Evolutionary conservation across 2,797 vertebrate species (phyloP), one percentile per base, ranked within the genome.

Genomic region (Acipenser ruthenus): DNA sequence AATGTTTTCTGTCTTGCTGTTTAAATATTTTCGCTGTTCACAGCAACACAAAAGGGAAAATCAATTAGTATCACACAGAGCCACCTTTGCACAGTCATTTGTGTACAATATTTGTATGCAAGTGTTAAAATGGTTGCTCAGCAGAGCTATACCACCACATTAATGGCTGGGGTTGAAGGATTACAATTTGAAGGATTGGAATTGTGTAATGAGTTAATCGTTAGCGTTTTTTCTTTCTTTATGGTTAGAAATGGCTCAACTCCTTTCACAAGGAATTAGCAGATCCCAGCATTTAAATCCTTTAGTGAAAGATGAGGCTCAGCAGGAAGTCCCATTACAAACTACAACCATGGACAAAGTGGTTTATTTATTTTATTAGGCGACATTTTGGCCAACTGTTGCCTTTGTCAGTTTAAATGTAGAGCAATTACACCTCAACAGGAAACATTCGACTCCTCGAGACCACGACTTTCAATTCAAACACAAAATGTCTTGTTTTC

Each of bases 231-330:
- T 79, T 67, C 71, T 70, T 73, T 81, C 73, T 80, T 79, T 78
- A 69, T 82, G 23, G 23, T 37, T 37, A 2, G 23, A 37, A 37
- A 37, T 37, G 23, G 73, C 81, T 85, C 86, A 79, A 74, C 79
- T 84, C 78, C 87, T 88, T 87, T 84, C 76, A 78, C 75, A 76
- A 64, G 78, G 74, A 73, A 75, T 76, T 78, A 77, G 68, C 10
- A 67, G 65, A 72, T 69, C 83, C 81, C 74, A 63, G 68, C 50
- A 82, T 84, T 72, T 70, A 80, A 74, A 71, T 65, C 63, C 71
- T 78, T 65, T 65, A 86, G 85, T 82, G 79, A 85, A 72, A 67
- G 79, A 74, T 81, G 81, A 84, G 76, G 79, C 80, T 79, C 81
- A 84, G 79, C 72, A 78, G 75, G 80, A 81, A 74, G 74, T 75